Evolutionary conservation across 2,888 invertebrate species (phyloP), one percentile per base, ranked within the genome.

Genomic region (Bellardia bayeri): DNA sequence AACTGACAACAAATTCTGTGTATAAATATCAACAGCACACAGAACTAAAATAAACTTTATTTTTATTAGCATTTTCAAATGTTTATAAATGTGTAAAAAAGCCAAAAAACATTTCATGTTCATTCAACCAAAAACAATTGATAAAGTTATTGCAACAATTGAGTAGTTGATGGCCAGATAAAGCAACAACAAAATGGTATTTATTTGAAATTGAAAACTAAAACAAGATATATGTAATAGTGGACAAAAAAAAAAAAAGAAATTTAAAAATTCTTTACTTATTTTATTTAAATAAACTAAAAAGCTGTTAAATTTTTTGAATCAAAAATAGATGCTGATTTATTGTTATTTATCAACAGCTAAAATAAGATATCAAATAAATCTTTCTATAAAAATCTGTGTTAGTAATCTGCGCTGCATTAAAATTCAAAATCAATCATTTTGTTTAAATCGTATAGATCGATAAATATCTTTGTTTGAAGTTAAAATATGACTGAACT

Each of bases 131-230:
- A 66, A 42, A 66, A 45, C 66, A 66, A 42, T 42, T 66, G 66
- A 66, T 42, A 66, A 66, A 23, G 40, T 66, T 66, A 66, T 42
- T 66, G 42, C 2, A 66, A 42, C 66, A 66, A 66, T 66, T 66
- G 42, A 45, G 23, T 63, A 63, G 14, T 63, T 40, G 63, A 42
- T 64, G 64, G n/a, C n/a, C 6, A 42, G n/a, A 66, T 42, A 42
- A 23, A 45, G 23, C 23, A 9, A 37, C 3, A 54, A 54, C 54
- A 13, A 37, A 33, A 33, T 58, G 58, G 8, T 63, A 63, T 37
- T 63, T 6, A 40, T 5, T 23, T 66, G 16, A 42, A 66, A 42
- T 66, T 66, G 8, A 64, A 64, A 64, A 64, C 16, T 40, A 11
- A 5, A 33, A 37, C 33, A 5, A 40, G 8, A 40, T 40, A 40